A percentile compares a stretch with the other conserved stretches of the same genome.
Evolutionary conservation across 2,797 vertebrate genomes (phyloP).

Genomic region (Vespertilio murinus): DNA sequence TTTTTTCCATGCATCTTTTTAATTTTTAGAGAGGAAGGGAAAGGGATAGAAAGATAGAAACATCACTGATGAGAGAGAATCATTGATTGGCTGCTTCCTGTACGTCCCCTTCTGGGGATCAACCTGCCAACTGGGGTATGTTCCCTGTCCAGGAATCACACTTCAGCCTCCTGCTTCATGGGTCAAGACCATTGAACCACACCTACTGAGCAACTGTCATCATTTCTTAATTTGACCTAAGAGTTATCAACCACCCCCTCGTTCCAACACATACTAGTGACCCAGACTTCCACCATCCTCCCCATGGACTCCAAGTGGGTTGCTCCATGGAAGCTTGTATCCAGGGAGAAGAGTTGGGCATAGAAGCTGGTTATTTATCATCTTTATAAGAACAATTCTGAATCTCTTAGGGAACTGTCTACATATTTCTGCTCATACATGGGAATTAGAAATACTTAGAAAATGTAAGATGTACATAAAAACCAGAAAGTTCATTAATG

Average conservation of each 20-base stretch:
- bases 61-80: no score
- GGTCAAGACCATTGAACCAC: no score
- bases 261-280: neutral
- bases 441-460: neutral
- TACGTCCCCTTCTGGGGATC: no score
- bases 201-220: neutral
- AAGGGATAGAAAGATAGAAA: no score
- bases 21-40: no score
- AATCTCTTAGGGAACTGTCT: neutral
- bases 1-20: neutral
- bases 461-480: neutral
- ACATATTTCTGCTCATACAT: neutral
- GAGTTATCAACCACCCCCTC: neutral
- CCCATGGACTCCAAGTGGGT: neutral
- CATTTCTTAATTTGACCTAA: neutral
- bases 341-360: neutral
- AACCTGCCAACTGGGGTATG: no score
- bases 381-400: neutral
- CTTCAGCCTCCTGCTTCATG: no score
- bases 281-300: neutral
- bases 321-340: fast-evolving
- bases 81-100: no score
- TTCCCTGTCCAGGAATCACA: no score
- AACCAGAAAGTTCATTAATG: neutral
- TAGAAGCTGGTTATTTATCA: neutral